Conservation (phyloP, 2,888 invertebrate genomes). For the Dicranocentrus wangi region DNA sequence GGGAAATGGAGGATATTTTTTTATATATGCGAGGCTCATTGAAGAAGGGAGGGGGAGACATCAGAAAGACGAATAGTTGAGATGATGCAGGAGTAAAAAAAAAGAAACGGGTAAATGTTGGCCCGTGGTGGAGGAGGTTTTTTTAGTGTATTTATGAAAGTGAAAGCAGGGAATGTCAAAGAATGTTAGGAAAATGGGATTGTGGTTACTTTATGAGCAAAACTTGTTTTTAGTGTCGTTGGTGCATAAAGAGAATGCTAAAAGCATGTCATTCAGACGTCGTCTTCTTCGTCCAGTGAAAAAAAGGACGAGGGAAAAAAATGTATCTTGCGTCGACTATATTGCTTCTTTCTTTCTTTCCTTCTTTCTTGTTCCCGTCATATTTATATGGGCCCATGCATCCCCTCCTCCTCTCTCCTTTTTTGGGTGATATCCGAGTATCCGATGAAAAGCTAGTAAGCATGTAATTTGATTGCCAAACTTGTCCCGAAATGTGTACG, state of each 20-base stretch:
- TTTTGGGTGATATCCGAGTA: slow-evolving; percentile 34
- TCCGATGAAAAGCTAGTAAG: slow-evolving; percentile 53
- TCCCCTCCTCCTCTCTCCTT: too few relatives aligned
- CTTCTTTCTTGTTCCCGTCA: slow-evolving; percentile 23
- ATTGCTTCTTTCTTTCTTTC: not conserved
- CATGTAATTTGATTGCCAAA: slow-evolving; percentile 64
- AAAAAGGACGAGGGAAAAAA: slow-evolving; percentile 32
- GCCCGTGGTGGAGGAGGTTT: too few relatives aligned
- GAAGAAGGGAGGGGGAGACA: too few relatives aligned
- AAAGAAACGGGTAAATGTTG: not conserved
- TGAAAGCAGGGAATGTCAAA: slow-evolving; percentile 54
- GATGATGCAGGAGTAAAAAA: not conserved
- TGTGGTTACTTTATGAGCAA: slow-evolving; percentile 60
- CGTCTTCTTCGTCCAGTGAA: slow-evolving; percentile 41
- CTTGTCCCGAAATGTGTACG: slow-evolving; percentile 33
- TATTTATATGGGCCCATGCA: slow-evolving; percentile 9
- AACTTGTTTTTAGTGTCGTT: slow-evolving; percentile 49
- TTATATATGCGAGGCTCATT: too few relatives aligned
- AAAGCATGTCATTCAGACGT: slow-evolving; percentile 58
- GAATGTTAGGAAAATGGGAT: slow-evolving; percentile 46
- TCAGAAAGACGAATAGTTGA: too few relatives aligned
- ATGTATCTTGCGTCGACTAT: slow-evolving; percentile 10
- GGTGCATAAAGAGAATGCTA: slow-evolving; percentile 49
- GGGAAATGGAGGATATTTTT: not conserved
- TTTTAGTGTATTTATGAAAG: slow-evolving; percentile 29